Percentiles rank a stretch among this genome's conserved stretches.
Conservation (phyloP, 1,140 invertebrate species). For the Popillia japonica region DNA sequence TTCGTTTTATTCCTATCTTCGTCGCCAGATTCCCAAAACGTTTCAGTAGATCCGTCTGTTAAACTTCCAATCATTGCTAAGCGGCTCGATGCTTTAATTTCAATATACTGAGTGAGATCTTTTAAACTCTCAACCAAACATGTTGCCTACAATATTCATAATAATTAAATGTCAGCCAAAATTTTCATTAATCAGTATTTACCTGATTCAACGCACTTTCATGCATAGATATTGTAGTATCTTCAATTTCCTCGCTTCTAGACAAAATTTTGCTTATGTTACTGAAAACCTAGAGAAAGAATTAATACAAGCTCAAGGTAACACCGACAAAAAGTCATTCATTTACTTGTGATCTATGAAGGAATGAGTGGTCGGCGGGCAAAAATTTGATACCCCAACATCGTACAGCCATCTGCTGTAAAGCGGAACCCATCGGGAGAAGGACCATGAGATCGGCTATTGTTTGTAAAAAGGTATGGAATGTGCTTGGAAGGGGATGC, state of each 20-base stretch:
- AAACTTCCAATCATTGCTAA: conserved; percentile 93
- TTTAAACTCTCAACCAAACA: conserved; percentile 72
- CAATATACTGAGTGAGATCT: conserved; percentile 78
- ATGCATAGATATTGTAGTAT: conserved; percentile 67
- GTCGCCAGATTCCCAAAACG: conserved; percentile 99
- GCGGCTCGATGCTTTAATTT: conserved; percentile 90
- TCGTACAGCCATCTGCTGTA: conserved; percentile 91
- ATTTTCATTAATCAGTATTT: conserved; percentile 32
- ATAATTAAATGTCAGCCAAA: not conserved
- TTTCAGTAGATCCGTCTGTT: conserved; percentile 94
- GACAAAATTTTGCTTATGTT: conserved; percentile 97
- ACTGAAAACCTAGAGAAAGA: conserved; percentile 82
- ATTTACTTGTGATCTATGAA: conserved; percentile 75
- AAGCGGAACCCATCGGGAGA: conserved; percentile 83
- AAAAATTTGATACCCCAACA: conserved; percentile 93
- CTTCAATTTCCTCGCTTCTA: conserved; percentile 82
- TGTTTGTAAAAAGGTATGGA: conserved; percentile 90
- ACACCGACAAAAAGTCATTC: conserved; percentile 35
- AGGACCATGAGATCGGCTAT: conserved; percentile 93
- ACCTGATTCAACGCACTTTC: conserved; percentile 63
- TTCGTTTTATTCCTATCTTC: conserved; percentile 94
- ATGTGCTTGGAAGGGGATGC: conserved; percentile 80
- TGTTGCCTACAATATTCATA: conserved; percentile 58
- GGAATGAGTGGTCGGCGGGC: conserved; percentile 87
- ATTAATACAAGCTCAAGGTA: conserved; percentile 22